Base-by-base conservation (phyloP, 1,140 invertebrate species). In the Bombus affinis region DNA sequence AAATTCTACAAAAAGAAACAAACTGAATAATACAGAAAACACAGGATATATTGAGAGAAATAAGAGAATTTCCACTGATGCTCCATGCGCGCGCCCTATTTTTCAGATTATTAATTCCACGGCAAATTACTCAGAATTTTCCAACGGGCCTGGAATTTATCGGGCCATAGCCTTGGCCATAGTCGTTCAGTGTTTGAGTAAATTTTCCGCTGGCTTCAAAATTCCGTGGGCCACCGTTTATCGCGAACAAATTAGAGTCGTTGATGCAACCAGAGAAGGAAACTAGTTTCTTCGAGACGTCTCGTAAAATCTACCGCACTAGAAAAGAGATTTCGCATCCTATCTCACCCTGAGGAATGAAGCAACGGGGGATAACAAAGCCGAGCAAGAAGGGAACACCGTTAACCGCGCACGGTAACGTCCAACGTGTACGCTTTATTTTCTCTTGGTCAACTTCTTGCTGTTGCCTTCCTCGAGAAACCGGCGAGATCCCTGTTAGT, bases 221-320 rank as follows among this genome's bases (percentile, higher is more conserved):
- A 13, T 57, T 37, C 47, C 18, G 28, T 35, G 44, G 12, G 28
- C 12, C 10, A 32, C 10, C 72, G 62, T 79, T 77, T 83, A 76
- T 77, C 66, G 73, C 75, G 62, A 83, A 77, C 81, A 77, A 83
- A 83, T 83, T 75, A 76, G 74, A 83, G 62, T 12, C 44, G 62
- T 65, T 83, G 81, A 77, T 68, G 35, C 73, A 70, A 68, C 72
- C 73, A 35, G 13, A n/a, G 47, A 3, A 9, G 12, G 42, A n/a
- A 83, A 77, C 73, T 77, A 77, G 62, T 77, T 83, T 73, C 73
- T 75, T 53, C 62, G 25, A 44, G 32, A 28, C 32, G 47, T 83
- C 42, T 77, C 81, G 44, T 83, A 83, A 83, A 83, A 74, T 68
- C 73, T 32, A n/a, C 57, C 81, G 10, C 81, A 13, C 28, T 25